Evolutionary conservation across 2,113 vertebrate genomes (phyloP).

Genomic region (Bagarius yarrelli): DNA sequence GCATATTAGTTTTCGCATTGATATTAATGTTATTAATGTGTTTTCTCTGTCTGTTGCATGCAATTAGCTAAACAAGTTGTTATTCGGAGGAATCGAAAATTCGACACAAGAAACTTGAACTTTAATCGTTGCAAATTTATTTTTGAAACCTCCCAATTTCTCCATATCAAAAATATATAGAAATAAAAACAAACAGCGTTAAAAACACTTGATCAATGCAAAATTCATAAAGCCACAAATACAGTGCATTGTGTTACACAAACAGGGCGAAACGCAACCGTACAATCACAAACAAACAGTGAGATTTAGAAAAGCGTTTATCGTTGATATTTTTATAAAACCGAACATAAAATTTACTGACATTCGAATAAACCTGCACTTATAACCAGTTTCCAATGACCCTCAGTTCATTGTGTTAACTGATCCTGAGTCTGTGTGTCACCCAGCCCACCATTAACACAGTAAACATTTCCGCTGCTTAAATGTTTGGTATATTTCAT

Average conservation of each 20-base stretch:
- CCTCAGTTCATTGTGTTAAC: neutral
- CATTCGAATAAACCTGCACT: constrained; percentile 11
- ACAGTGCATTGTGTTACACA: constrained; percentile 63
- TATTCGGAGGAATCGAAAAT: too few species aligned
- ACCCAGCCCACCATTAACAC: neutral
- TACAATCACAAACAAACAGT: constrained; percentile 32
- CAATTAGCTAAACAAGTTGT: too few species aligned
- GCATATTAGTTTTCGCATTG: too few species aligned
- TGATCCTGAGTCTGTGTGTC: neutral
- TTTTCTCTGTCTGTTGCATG: too few species aligned
- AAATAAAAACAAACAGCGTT: constrained; percentile 32
- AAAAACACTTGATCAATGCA: constrained; percentile 48
- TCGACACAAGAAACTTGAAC: neutral
- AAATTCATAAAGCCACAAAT: constrained; percentile 38
- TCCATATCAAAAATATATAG: constrained; percentile 24
- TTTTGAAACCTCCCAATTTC: constrained; percentile 37
- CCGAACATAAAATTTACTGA: neutral
- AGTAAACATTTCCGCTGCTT: constrained; percentile 1
- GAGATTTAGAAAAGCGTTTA: neutral
- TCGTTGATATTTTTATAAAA: neutral
- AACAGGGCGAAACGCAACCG: neutral
- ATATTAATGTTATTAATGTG: too few species aligned
- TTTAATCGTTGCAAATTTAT: constrained; percentile 66
- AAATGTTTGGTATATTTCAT: constrained; percentile 17
- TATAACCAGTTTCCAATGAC: neutral